Base-by-base conservation (phyloP, 2,797 vertebrate genomes). In the Prunella strophiata region DNA sequence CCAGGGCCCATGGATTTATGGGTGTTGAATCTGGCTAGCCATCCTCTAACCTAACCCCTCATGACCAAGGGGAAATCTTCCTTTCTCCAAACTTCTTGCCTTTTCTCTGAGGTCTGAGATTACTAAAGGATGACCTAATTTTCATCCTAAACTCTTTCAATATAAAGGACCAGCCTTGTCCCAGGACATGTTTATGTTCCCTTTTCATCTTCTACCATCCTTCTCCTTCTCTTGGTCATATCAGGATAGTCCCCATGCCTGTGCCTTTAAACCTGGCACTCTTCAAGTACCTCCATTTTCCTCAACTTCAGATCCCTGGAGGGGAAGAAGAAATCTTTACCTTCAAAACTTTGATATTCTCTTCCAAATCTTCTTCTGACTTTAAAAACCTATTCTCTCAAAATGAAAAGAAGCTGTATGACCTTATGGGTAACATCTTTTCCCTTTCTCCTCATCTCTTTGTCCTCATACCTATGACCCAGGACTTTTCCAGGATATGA, bases 311-410 rank as follows among this genome's bases (percentile, higher is more conserved):
- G 3, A 16, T 84, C 12, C 13, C 10, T 73, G 12, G 36, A 36
- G 36, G 16, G 59, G 63, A 65, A 73, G 75, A 79, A 76, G 23
- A 67, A 66, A 84, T 52, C 17, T 85, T 10, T 52, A 10, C 36
- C 40, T 84, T 78, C 55, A 75, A 96, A 90, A 13, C 36, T 72
- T 59, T 92, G 73, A 70, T 71, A 81, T 86, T 89, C 59, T 78
- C 27, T 82, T 85, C 79, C 74, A 91, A 84, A 93, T 68, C 32
- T 54, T 32, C 40, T 76, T 32, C 54, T 84, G 32, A 58, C 32
- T 93, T 91, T 27, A 62, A 88, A 95, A 47, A 34, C 5, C 4
- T 81, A 4, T 75, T 88, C 23, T 86, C 26, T 88, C 51, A 78
- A 72, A 92, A 76, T 48, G 29, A 86, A 91, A 83, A 82, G 61